Conservation (phyloP, 2,888 invertebrate genomes). For the Euproctis similis region DNA sequence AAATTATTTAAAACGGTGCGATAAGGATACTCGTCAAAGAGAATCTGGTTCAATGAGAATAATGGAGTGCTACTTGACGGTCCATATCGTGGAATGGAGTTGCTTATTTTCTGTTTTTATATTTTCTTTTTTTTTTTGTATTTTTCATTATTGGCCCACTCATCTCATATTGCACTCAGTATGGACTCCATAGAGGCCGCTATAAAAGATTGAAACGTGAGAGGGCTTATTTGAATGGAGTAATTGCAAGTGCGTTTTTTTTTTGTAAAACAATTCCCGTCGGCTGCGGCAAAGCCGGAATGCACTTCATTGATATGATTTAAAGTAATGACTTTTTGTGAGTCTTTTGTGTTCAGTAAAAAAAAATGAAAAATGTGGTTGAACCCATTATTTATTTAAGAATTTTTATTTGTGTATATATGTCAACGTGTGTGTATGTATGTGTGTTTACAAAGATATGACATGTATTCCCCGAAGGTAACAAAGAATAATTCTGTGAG, state of each 20-base stretch:
- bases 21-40: constrained; percentile 62
- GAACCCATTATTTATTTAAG: too few relatives aligned
- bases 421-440: too few relatives aligned
- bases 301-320: constrained; percentile 70
- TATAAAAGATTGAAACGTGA: constrained; percentile 74
- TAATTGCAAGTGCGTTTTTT: constrained; percentile 71
- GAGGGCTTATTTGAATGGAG: constrained; percentile 71
- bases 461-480: too few relatives aligned
- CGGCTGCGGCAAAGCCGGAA: constrained; percentile 66
- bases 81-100: constrained; percentile 54
- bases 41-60: constrained; percentile 61
- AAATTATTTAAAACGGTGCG: constrained; percentile 60
- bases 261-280: constrained; percentile 70
- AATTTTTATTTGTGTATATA: too few relatives aligned
- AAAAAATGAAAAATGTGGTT: too few relatives aligned
- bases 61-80: constrained; percentile 63
- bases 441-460: too few relatives aligned
- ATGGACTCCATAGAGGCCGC: constrained; percentile 65
- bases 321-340: constrained; percentile 54
- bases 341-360: constrained; percentile 18
- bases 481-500: too few relatives aligned
- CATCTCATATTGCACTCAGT: constrained; percentile 70
- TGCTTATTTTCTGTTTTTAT: too few relatives aligned
- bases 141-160: constrained; percentile 74
- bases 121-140: constrained; percentile 74